A percentile compares a stretch with the other conserved stretches of the same genome.
Conservation (phyloP, 1,140 invertebrate species). For the Schlechtendalia chinensis region DNA sequence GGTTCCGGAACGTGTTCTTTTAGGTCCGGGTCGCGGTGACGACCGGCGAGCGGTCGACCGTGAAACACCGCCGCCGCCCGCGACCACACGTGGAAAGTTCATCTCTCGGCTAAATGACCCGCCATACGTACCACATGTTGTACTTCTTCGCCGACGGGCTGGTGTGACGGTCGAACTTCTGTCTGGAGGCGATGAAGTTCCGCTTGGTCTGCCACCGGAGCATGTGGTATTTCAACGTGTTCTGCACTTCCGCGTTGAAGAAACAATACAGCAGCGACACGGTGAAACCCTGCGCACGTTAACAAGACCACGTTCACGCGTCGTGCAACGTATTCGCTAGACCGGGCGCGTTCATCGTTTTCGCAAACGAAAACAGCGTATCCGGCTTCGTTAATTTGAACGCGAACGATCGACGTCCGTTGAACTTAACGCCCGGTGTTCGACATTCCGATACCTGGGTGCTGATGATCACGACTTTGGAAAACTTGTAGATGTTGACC, state of each 20-base stretch:
- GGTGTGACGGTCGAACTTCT: slow-evolving; percentile 17
- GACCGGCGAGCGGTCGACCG: too few species aligned
- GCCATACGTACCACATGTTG: slow-evolving; percentile 20
- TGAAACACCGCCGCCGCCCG: too few species aligned
- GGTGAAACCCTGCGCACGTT: slow-evolving; percentile 13
- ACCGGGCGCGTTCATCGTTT: too few species aligned
- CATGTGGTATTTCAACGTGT: slow-evolving; percentile 28
- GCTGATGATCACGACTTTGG: slow-evolving; percentile 33
- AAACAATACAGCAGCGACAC: slow-evolving; percentile 40
- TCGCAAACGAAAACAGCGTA: too few species aligned
- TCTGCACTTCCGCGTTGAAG: slow-evolving; percentile 37
- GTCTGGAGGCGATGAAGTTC: slow-evolving; percentile 26
- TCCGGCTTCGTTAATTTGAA: too few species aligned
- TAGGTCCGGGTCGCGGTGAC: too few species aligned
- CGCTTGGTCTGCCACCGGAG: slow-evolving; percentile 19
- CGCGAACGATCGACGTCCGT: too few species aligned
- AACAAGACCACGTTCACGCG: background rate
- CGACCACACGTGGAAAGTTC: too few species aligned
- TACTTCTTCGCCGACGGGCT: background rate
- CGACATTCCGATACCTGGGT: background rate
- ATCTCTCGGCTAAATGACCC: too few species aligned
- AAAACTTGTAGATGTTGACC: slow-evolving; percentile 35
- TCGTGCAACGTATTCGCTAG: too few species aligned
- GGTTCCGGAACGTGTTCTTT: too few species aligned
- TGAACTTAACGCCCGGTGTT: too few species aligned